Conservation (phyloP, 1,140 invertebrate species). For the Orius laevigatus region DNA sequence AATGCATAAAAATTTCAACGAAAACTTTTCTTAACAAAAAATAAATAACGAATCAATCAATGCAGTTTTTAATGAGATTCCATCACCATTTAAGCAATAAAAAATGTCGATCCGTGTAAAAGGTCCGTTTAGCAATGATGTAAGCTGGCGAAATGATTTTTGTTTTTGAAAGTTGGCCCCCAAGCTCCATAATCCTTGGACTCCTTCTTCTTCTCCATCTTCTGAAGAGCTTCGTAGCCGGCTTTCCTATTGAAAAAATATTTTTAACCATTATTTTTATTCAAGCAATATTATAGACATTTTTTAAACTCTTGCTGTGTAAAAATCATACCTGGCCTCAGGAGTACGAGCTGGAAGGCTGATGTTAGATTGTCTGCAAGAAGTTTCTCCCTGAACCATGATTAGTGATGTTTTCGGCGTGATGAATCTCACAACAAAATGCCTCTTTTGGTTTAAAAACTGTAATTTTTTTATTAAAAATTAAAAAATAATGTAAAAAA, state of each 20-base stretch:
- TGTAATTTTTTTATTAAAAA: background rate
- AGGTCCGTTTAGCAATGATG: constrained; percentile 37
- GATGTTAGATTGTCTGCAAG: background rate
- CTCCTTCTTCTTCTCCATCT: constrained; percentile 27
- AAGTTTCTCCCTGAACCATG: background rate
- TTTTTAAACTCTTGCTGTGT: too few relatives aligned
- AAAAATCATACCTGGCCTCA: too few relatives aligned
- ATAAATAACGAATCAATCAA: too few relatives aligned
- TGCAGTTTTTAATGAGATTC: too few relatives aligned
- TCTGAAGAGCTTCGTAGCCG: constrained; percentile 13
- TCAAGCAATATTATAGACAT: too few relatives aligned
- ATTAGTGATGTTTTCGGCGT: background rate
- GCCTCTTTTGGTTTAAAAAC: background rate
- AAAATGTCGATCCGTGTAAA: too few relatives aligned
- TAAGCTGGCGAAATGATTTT: constrained; percentile 48
- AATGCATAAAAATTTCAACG: too few relatives aligned
- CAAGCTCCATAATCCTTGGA: constrained; percentile 42
- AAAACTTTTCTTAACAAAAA: too few relatives aligned
- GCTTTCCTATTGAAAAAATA: background rate
- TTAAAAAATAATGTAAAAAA: background rate
- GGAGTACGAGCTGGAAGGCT: too few relatives aligned
- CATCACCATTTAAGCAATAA: too few relatives aligned
- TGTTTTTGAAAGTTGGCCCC: constrained; percentile 54
- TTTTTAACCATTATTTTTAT: too few relatives aligned
- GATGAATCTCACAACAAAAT: background rate